Evolutionary conservation across 2,888 invertebrate genomes (phyloP).

Genomic region (Eremobia ochroleuca): DNA sequence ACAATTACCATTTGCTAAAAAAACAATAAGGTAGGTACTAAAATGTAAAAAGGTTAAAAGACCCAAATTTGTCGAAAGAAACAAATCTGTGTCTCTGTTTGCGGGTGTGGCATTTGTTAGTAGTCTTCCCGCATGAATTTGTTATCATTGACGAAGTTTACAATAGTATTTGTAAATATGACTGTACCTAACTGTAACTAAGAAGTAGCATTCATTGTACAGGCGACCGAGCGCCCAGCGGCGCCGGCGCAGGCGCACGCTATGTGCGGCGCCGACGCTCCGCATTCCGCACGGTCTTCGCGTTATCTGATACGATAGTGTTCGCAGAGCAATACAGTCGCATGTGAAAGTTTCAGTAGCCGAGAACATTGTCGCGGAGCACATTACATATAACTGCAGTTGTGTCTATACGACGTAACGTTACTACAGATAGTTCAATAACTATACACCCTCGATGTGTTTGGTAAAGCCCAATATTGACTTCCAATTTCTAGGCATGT

Average conservation of each 20-base stretch:
- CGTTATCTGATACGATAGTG: constrained; percentile 28
- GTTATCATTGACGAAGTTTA: neutral
- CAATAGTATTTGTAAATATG: neutral
- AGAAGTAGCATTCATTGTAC: neutral
- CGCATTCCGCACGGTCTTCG: constrained; percentile 47
- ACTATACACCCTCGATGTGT: neutral
- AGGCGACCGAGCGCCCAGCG: neutral
- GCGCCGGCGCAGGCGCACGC: constrained; percentile 40
- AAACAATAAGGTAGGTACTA: too few relatives aligned
- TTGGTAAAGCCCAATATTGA: neutral
- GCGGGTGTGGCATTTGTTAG: neutral
- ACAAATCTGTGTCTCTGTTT: neutral
- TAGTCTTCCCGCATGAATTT: neutral
- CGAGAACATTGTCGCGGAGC: neutral
- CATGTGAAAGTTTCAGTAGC: constrained; percentile 44
- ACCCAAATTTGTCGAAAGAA: too few relatives aligned
- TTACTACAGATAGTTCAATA: neutral
- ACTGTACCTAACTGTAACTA: constrained; percentile 2
- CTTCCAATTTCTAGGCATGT: neutral
- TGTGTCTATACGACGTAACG: neutral
- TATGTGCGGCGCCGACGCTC: constrained; percentile 44
- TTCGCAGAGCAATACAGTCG: neutral
- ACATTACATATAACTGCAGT: constrained; percentile 16
- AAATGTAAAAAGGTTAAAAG: neutral
- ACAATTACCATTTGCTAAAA: neutral